Base-by-base conservation (phyloP, 2,113 vertebrate genomes). In the Osmerus eperlanus region DNA sequence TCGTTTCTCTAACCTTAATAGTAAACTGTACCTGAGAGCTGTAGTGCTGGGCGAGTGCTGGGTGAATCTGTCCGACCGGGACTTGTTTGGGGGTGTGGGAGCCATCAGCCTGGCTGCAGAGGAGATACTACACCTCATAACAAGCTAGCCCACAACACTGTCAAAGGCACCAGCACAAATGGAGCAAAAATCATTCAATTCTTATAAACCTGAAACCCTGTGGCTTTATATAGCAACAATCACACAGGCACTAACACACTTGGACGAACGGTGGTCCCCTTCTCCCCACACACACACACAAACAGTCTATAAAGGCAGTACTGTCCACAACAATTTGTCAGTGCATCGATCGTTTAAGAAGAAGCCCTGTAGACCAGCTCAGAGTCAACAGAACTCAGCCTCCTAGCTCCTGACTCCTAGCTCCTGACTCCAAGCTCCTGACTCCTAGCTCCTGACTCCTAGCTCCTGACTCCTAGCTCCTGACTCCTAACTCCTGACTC, bases 311-410 rank as follows among this genome's bases (percentile, higher is more conserved):
- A 86, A 85, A 89, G 82, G 72, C 75, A 79, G 84, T 73, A 80
- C 86, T 89, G 86, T 89, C 89, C 81, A 83, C 84, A 85, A 84
- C 84, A 84, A 87, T 90, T 87, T 90, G 88, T 89, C 89, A 86
- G 86, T 73, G 83, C 86, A 89, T 90, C 85, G 88, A 90, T 90
- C 89, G 78, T 74, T 81, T 21, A 21, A 21, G 21, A 84, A 88
- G 7, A 88, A 64, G 81, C 74, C 78, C 82, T 84, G 79, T 81
- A 88, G 83, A 71, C 73, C 77, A 78, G 85, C 85, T 84, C 75
- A 83, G 86, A 85, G 87, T 83, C 85, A 87, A 88, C 83, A 81
- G 80, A 78, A 79, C 78, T 79, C 72, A 73, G 73, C 71, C 61
- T 62, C 73, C 80, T 81, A 77, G 76, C 29, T 32, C 29, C 29